Percentiles rank a stretch among this genome's conserved stretches.
phyloP scores from a whole-genome alignment of 1,140 invertebrate genomes.

The Saccostrea glomerata region DNA sequence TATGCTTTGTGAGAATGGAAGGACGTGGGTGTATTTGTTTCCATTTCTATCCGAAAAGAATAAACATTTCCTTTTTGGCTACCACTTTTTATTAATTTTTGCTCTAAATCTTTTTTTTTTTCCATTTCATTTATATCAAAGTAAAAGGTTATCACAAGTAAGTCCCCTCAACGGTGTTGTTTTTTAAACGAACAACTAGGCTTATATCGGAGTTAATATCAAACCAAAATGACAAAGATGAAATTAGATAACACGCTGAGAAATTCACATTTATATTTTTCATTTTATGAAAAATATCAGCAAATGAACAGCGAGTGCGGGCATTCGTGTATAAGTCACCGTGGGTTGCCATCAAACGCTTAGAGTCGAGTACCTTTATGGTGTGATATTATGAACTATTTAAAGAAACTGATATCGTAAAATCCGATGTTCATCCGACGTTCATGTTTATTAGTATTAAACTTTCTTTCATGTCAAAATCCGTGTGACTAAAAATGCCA shows the following conservation, averaged over 20 bases:
- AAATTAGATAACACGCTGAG: neutral
- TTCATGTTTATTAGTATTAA: neutral
- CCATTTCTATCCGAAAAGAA: too few species aligned
- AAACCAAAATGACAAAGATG: neutral
- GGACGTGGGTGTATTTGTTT: too few species aligned
- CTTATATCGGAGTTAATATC: too few species aligned
- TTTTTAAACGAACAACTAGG: too few species aligned
- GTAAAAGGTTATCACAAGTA: too few species aligned
- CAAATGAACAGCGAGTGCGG: neutral
- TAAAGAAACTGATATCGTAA: neutral
- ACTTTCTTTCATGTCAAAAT: neutral
- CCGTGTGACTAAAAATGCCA: neutral
- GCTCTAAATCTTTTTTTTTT: too few species aligned
- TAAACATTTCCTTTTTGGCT: too few species aligned
- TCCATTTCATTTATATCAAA: too few species aligned
- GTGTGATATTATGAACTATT: neutral
- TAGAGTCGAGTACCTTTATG: neutral
- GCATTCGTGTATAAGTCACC: neutral
- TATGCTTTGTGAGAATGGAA: too few species aligned
- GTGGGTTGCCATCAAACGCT: neutral
- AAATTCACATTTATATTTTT: constrained; percentile 1
- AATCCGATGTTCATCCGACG: neutral
- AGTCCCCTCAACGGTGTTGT: too few species aligned
- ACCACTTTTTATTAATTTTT: too few species aligned
- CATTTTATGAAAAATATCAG: neutral